Percentiles rank a stretch among this genome's conserved stretches.
Conservation (phyloP, 2,888 invertebrate genomes). For the Meandrusa payeni region DNA sequence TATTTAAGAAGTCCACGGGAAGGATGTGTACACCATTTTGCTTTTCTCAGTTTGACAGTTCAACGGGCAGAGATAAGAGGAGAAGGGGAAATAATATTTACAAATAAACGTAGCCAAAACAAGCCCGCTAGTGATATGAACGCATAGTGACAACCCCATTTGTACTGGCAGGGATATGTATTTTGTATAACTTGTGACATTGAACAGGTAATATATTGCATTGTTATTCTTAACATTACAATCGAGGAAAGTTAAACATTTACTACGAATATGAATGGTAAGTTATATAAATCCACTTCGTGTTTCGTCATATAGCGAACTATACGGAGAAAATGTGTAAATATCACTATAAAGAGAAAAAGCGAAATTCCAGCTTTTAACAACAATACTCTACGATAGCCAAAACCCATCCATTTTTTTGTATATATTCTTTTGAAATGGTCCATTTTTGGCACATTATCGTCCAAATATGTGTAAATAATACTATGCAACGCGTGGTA, state of each 20-base stretch:
- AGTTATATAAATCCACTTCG: constrained; percentile 37
- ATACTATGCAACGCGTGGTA: constrained; percentile 48
- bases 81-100: constrained; percentile 52
- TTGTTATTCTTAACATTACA: constrained; percentile 25
- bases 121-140: constrained; percentile 61
- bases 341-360: constrained; percentile 41
- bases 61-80: constrained; percentile 35
- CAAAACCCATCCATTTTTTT: constrained; percentile 42
- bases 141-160: constrained; percentile 50
- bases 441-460: constrained; percentile 75
- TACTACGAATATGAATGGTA: constrained; percentile 9
- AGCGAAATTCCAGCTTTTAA: constrained; percentile 36
- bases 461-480: constrained; percentile 56
- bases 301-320: constrained; percentile 42
- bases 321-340: constrained; percentile 38
- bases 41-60: background rate
- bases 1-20: too few relatives aligned
- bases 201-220: constrained; percentile 26
- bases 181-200: constrained; percentile 29
- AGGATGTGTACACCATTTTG: background rate
- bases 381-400: constrained; percentile 36
- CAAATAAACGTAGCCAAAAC: constrained; percentile 50
- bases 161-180: constrained; percentile 69
- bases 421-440: constrained; percentile 50
- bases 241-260: constrained; percentile 14